phyloP scores from a whole-genome alignment of 2,888 invertebrate genomes.

The Apamea epomidion region DNA sequence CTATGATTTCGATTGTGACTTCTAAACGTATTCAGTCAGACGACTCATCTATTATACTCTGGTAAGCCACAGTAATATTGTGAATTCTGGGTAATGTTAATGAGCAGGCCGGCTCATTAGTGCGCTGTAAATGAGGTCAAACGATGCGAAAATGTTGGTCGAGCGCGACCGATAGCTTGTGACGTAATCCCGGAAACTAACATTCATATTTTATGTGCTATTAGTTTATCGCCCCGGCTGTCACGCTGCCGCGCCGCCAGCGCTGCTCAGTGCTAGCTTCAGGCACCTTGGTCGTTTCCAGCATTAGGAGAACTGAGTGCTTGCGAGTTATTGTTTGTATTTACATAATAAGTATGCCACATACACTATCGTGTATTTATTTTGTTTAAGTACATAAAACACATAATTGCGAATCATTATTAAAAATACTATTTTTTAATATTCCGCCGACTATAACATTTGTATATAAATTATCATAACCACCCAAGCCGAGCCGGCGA shows the following conservation, averaged over 20 bases:
- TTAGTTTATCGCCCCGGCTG: constrained; percentile 3
- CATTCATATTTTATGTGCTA: constrained; percentile 13
- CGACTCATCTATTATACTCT: background rate
- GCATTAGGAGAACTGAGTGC: background rate
- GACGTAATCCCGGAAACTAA: constrained; percentile 20
- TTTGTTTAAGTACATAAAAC: background rate
- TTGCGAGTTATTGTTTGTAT: background rate
- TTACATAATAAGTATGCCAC: background rate
- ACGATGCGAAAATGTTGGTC: constrained; percentile 16
- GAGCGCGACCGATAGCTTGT: constrained; percentile 1
- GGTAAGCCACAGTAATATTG: background rate
- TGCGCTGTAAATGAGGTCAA: constrained; percentile 21
- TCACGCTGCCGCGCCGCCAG: background rate
- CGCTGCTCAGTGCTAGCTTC: background rate
- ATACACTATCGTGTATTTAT: background rate
- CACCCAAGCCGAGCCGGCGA: background rate
- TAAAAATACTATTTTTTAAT: background rate
- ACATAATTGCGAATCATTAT: background rate
- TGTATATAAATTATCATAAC: background rate
- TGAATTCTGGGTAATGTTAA: constrained; percentile 17
- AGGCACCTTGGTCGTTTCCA: background rate
- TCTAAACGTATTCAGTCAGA: background rate
- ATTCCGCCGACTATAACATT: background rate
- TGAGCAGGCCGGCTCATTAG: constrained; percentile 34
- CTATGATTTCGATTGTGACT: background rate